A percentile compares a stretch with the other conserved stretches of the same genome.
Evolutionary conservation across 2,797 vertebrate species (phyloP).

Genomic region (Serranus cabrilla): DNA sequence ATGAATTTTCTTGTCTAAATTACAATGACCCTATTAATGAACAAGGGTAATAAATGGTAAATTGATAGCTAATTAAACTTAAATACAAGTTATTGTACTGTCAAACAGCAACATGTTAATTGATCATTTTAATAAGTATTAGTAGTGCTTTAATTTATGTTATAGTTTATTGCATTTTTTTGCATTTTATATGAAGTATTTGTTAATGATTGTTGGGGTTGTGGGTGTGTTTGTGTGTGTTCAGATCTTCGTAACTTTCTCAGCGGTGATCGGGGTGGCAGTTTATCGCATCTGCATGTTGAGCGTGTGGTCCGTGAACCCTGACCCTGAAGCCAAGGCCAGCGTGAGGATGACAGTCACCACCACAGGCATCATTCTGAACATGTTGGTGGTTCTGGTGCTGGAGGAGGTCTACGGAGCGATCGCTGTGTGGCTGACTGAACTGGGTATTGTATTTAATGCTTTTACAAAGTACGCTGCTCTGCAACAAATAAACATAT

Average conservation of each 20-base stretch:
- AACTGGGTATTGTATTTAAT: conserved; percentile 88
- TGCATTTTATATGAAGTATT: too few relatives aligned
- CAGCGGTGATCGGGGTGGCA: conserved; percentile 94
- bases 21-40: not conserved
- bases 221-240: conserved; percentile 15
- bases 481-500: not conserved
- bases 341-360: conserved; percentile 95
- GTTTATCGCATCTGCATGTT: conserved; percentile 94
- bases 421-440: conserved; percentile 96
- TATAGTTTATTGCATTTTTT: too few relatives aligned
- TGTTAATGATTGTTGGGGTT: too few relatives aligned
- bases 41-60: not conserved
- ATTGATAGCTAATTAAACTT: too few relatives aligned
- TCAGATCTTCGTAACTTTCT: conserved; percentile 93
- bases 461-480: not conserved
- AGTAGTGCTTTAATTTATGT: too few relatives aligned
- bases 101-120: too few relatives aligned
- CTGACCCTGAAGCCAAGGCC: conserved; percentile 89
- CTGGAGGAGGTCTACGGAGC: conserved; percentile 97
- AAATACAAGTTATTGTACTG: too few relatives aligned
- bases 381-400: conserved; percentile 96
- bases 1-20: not conserved
- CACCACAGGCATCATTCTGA: conserved; percentile 96
- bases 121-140: too few relatives aligned
- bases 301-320: conserved; percentile 93